A percentile compares a stretch with the other conserved stretches of the same genome.
phyloP scores from a whole-genome alignment of 2,113 vertebrate genomes.

The Pedetes capensis region DNA sequence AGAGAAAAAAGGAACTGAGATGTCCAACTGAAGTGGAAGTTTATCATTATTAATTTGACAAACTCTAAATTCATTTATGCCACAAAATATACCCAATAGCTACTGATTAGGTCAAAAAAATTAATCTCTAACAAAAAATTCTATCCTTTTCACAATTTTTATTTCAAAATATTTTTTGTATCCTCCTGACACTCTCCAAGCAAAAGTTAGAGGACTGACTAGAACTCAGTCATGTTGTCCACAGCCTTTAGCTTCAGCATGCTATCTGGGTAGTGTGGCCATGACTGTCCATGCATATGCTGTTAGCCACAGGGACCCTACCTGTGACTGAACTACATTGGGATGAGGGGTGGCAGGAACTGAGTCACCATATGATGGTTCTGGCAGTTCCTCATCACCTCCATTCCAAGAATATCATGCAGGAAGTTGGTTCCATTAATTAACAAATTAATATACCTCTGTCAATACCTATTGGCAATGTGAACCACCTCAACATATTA shows the following conservation, averaged over 20 bases:
- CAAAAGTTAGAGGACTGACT: background rate
- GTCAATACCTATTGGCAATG: background rate
- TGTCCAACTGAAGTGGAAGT: too few relatives aligned
- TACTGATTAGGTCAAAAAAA: background rate
- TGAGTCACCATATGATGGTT: background rate
- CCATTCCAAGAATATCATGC: background rate
- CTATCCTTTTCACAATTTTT: background rate
- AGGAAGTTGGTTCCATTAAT: background rate
- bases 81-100: background rate
- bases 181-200: background rate
- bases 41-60: slow-evolving; percentile 23
- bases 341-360: background rate
- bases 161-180: slow-evolving; percentile 39
- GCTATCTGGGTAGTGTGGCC: background rate
- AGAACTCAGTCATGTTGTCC: background rate
- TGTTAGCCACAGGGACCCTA: background rate
- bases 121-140: slow-evolving; percentile 11
- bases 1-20: background rate
- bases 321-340: background rate
- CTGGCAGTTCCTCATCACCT: background rate
- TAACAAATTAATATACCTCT: background rate
- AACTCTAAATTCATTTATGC: background rate
- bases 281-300: background rate
- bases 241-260: background rate
- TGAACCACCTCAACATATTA: background rate